Evolutionary conservation across 2,797 vertebrate genomes (phyloP), one percentile per base, ranked within the genome.

Genomic region (Coccyzus lansbergi): DNA sequence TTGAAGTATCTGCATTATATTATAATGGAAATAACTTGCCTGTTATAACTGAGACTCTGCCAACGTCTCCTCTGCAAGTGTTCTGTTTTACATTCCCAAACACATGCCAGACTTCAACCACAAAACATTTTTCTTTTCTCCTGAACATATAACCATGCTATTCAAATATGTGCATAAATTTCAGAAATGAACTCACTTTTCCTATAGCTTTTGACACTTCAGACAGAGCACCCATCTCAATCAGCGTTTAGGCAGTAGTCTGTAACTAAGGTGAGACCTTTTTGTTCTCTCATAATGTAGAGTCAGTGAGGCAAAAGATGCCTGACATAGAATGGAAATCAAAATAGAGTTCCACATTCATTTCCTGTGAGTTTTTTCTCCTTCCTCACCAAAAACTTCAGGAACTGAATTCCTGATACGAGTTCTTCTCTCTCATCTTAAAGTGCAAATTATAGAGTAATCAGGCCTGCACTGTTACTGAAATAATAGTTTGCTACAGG

Each of bases 61-160:
- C 84, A 88, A 12, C 4, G 9, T 93, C 38, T 83, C 31, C 34
- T 48, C 40, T 86, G 55, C 49, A 55, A 71, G 24, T 71, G 42
- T 49, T 96, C 86, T 94, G 90, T 64, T 96, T 93, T 93, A 83
- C 71, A 29, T 95, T 93, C 70, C 52, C 58, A 9, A 90, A 90
- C 69, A 65, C 62, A 59, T 87, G 58, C 78, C 86, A 84, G 78
- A 84, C 49, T 95, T 94, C 62, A 91, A 62, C 65, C 75, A 83
- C 67, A 86, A 55, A 65, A 53, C 12, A 44, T 75, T 92, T 92
- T 91, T 80, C 42, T 80, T 85, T 81, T 84, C 68, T 76, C 53
- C 68, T 83, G 93, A 71, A 74, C 63, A 59, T 78, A 63, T 44
- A 85, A 31, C 31, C 11, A 56, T 71, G 29, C 67, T 83, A 51